phyloP scores from a whole-genome alignment of 2,797 vertebrate species.

The Chanos chanos region DNA sequence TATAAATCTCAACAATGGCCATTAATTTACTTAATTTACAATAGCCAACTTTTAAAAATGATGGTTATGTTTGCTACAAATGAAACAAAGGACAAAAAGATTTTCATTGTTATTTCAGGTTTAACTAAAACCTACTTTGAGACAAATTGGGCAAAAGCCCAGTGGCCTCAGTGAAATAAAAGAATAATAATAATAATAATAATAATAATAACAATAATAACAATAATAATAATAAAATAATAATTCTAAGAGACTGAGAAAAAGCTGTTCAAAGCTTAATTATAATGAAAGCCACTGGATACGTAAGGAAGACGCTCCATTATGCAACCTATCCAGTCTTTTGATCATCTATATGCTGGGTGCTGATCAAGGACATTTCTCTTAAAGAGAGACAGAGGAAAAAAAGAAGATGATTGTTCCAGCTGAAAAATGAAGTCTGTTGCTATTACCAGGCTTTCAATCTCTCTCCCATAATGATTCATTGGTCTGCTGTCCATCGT shows the following conservation, averaged over 20 bases:
- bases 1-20: too few relatives aligned
- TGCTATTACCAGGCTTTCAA: slow-evolving; percentile 14
- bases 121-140: not conserved
- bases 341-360: slow-evolving; percentile 8
- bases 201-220: not conserved
- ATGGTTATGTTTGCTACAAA: too few relatives aligned
- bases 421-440: slow-evolving; percentile 23
- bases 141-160: not conserved
- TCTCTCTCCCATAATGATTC: slow-evolving; percentile 18
- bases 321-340: slow-evolving; percentile 1
- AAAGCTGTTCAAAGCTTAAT: slow-evolving; percentile 6
- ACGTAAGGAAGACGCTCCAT: slow-evolving; percentile 7
- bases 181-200: not conserved
- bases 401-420: slow-evolving; percentile 2
- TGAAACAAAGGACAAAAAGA: too few relatives aligned
- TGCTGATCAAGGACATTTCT: slow-evolving; percentile 24
- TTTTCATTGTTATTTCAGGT: too few relatives aligned
- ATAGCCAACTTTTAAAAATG: too few relatives aligned
- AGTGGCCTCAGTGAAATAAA: not conserved
- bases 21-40: too few relatives aligned
- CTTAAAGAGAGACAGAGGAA: slow-evolving; percentile 6
- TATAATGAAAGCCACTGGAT: not conserved
- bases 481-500: slow-evolving; percentile 10
- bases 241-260: slow-evolving; percentile 2
- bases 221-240: slow-evolving; percentile 2